Evolutionary conservation across 1,140 invertebrate species (phyloP), one percentile per base, ranked within the genome.

Genomic region (Psilanteris sp.): DNA sequence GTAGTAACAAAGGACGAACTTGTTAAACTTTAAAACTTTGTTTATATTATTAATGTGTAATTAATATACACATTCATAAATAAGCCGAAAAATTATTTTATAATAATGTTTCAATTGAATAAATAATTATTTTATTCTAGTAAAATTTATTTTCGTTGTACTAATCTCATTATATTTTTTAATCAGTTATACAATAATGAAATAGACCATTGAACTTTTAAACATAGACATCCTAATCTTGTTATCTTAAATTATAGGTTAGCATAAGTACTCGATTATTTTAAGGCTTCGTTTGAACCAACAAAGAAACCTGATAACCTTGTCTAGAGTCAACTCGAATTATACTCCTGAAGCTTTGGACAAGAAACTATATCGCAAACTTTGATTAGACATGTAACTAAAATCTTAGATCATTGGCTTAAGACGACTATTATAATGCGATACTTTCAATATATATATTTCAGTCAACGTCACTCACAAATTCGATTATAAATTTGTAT

Each of bases 281-380:
- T 76, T 82, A 80, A 13, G 82, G 82, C 75, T 85, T 85, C 84
- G 62, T 84, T 82, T 80, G 77, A 57, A 82, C 70, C 71, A 64
- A 74, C 36, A 10, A 41, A 32, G 82, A 82, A 85, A 84, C 80
- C 79, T 43, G 78, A 85, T 85, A 83, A 79, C 54, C 73, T 80
- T 79, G 78, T 77, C 68, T 78, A 62, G 32, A 34, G 61, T 62
- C 46, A 61, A 55, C 48, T 72, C 29, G 67, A 55, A 48, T 54
- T 59, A 52, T 48, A 62, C 39, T 46, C 32, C 46, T 13, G 14
- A 26, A 55, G 22, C 48, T 62, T 37, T 36, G 27, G 1, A 43
- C 44, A 20, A 32, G 43, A 43, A 70, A 50, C 48, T 50, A 48
- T 43, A 31, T 11, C 5, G 10, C 20, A 34, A 27, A 24, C n/a